Evolutionary conservation across 1,140 invertebrate genomes (phyloP), one percentile per base, ranked within the genome.

Genomic region (Apolygus lucorum): DNA sequence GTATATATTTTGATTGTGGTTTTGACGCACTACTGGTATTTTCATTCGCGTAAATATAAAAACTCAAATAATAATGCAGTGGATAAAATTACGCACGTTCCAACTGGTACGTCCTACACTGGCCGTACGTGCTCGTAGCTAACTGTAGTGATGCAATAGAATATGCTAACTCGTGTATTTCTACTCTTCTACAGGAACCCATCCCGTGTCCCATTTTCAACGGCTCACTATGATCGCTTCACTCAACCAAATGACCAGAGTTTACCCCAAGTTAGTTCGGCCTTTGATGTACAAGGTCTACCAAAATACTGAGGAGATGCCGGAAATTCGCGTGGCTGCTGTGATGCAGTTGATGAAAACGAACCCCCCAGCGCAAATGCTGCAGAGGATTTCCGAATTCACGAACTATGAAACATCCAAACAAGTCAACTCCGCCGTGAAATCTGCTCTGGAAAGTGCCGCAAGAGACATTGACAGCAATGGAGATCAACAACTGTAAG

Each of bases 311-410:
- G 81, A 78, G 62, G 88, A 89, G 71, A 72, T 78, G 13, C 81
- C 84, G 67, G 83, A 88, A 79, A 77, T 89, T 1, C 82, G 88
- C 71, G 82, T 83, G 28, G 82, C 83, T 52, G 87, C 87, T 28
- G 83, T 88, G 2, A 81, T 80, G 25, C 77, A 82, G n/a, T 64
- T 84, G 28, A 83, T 88, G 77, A 79, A 78, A 54, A 80, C 82
- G 28, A 77, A 82, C 42, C 87, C 87, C 8, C 80, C 85, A 0
- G 73, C 77, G 8, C 76, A 75, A 4, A 85, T 88, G 81, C 82
- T 89, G 72, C 84, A 86, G 76, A 79, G 82, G 34, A 87, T 90
- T 83, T 88, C 88, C 42, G 74, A 84, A 71, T 84, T 82, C 75
- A 89, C 87, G 1, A 82, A 87, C 70, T 75, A 81, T 34, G 88